Evolutionary conservation across 2,113 vertebrate genomes (phyloP).

Genomic region (Prionailurus viverrinus): DNA sequence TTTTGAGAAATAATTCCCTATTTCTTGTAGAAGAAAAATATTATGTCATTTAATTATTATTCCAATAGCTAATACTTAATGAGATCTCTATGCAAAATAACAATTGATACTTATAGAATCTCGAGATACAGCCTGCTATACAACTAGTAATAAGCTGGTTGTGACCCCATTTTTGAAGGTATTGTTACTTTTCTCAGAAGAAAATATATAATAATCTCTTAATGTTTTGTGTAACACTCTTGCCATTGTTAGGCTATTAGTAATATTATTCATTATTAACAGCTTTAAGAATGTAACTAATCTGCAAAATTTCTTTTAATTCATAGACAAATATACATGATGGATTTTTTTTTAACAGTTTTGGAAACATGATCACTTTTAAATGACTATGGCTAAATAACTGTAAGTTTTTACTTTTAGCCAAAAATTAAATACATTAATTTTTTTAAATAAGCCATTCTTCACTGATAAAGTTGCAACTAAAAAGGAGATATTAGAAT

Average conservation of each 20-base stretch:
- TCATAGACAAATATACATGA: neutral
- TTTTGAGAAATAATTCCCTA: neutral
- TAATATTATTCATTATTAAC: neutral
- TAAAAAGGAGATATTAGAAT: neutral
- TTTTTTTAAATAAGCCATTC: conserved; percentile 38
- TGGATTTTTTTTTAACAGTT: neutral
- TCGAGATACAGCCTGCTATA: neutral
- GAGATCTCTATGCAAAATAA: neutral
- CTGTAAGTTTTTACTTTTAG: conserved; percentile 33
- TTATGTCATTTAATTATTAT: neutral
- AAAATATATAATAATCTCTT: neutral
- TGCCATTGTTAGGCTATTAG: neutral
- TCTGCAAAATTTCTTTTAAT: conserved; percentile 38
- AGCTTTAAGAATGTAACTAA: neutral
- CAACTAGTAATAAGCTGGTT: neutral
- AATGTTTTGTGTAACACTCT: neutral
- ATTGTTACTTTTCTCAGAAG: neutral
- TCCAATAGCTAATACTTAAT: conserved; percentile 2
- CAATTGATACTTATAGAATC: neutral
- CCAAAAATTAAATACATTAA: conserved; percentile 15
- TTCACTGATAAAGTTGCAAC: conserved; percentile 27
- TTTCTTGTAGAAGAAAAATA: neutral
- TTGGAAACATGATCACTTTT: neutral
- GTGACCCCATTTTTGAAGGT: neutral
- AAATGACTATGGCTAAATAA: neutral